Evolutionary conservation across 92 coral and sea anemone genomes (phyloP).

Genomic region (Scolanthus callimorphus): DNA sequence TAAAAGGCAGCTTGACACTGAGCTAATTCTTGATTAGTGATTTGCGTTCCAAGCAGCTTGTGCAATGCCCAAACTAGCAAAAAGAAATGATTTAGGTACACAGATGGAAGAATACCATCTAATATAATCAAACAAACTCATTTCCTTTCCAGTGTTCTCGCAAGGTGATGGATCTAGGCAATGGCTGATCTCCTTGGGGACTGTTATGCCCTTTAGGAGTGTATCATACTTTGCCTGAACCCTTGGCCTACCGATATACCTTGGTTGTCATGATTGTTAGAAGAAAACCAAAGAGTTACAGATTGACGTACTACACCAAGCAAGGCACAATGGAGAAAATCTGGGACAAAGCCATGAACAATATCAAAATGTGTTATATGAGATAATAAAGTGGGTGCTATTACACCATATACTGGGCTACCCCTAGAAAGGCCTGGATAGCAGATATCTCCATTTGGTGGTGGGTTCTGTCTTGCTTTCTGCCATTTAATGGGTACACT

Average conservation of each 20-base stretch:
- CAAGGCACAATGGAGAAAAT: slow-evolving; percentile 6
- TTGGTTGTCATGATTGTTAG: slow-evolving; percentile 6
- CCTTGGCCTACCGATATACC: slow-evolving; percentile 9
- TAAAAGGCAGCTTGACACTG: neutral
- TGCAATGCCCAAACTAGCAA: slow-evolving; percentile 1
- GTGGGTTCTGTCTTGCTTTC: too few relatives aligned
- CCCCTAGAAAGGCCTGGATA: too few relatives aligned
- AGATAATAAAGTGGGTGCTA: slow-evolving; percentile 7
- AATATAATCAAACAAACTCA: slow-evolving; percentile 2
- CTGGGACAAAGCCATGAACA: slow-evolving; percentile 10
- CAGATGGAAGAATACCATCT: too few relatives aligned
- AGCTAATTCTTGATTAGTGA: neutral
- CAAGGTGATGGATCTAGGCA: slow-evolving; percentile 2
- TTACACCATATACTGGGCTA: slow-evolving; percentile 9
- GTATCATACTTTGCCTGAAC: neutral
- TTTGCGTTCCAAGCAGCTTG: neutral
- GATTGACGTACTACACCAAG: slow-evolving; percentile 14
- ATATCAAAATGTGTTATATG: slow-evolving; percentile 13
- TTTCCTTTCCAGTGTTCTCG: slow-evolving; percentile 18
- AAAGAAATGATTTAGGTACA: slow-evolving; percentile 4
- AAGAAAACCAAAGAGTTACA: slow-evolving; percentile 2
- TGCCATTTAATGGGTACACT: too few relatives aligned
- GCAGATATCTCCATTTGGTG: too few relatives aligned
- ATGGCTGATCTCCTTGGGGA: slow-evolving; percentile 10
- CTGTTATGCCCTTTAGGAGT: neutral